Evolutionary conservation across 1,140 invertebrate species (phyloP), one percentile per base, ranked within the genome.

Genomic region (Drosophila ohnishii): DNA sequence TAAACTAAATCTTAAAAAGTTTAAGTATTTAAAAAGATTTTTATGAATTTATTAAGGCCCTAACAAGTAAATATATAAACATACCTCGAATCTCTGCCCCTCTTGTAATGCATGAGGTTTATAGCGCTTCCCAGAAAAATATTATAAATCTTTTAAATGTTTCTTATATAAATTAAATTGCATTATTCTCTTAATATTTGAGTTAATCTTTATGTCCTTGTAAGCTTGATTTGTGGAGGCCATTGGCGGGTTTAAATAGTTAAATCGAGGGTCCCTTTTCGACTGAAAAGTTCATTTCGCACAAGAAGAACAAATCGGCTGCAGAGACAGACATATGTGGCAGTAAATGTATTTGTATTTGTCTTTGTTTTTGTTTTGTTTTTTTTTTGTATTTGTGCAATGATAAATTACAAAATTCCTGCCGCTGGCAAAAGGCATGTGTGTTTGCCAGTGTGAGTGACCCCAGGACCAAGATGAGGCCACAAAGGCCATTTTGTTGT

Each of bases 381-480:
- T 19, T 19, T 16, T 19, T 19, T 50, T 32, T 50, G 28, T 88
- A 63, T 84, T 78, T 87, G 72, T 84, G 84, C 76, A 87, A 87
- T 88, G 84, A 87, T 87, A 87, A 87, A 87, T 87, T 87, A 88
- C 85, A 84, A 88, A 87, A 88, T 80, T 74, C 80, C 77, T 87
- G 84, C 84, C 84, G 77, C 71, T 78, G 77, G 84, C 85, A 75
- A 89, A 22, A 19, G 35, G 30, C 55, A 44, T 71, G 56, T 76
- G 55, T 50, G n/a, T 7, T 32, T 50, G 25, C 2, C n/a, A 48
- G 44, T 64, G 61, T 65, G 65, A 59, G 74, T 75, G 56, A 72
- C 73, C 79, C 64, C 60, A 75, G 80, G 61, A 72, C 57, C 64
- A 69, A 56, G 32, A 58, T 16, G 58, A 65, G 72, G 84, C 84